Evolutionary conservation across 2,888 invertebrate species (phyloP).

Genomic region (Hartigia nigra): DNA sequence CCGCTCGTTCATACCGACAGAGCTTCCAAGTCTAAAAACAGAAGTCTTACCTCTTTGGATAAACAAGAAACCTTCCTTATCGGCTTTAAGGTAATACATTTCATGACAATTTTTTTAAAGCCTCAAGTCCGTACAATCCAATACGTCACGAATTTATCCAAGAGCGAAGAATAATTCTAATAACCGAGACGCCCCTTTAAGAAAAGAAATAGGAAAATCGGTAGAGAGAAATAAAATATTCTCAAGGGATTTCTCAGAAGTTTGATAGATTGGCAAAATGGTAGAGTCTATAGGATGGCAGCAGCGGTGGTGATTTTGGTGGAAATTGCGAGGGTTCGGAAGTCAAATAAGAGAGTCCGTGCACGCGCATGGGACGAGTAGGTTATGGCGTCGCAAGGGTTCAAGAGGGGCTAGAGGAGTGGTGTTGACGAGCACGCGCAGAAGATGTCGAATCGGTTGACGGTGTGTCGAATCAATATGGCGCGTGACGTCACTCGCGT

Average conservation of each 20-base stretch:
- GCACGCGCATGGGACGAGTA: background rate
- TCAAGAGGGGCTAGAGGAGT: background rate
- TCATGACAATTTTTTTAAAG: background rate
- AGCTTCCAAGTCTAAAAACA: background rate
- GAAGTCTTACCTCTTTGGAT: background rate
- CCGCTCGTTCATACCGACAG: background rate
- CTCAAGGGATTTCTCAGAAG: background rate
- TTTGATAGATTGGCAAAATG: background rate
- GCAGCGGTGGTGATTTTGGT: background rate
- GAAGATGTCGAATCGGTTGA: background rate
- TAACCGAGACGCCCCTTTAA: too few species aligned
- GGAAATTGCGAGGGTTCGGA: background rate
- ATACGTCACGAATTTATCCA: background rate
- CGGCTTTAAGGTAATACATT: background rate
- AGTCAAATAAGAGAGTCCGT: background rate
- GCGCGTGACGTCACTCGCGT: constrained; percentile 43
- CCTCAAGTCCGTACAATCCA: background rate
- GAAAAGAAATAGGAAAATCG: background rate
- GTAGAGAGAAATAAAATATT: background rate
- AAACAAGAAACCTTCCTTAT: background rate
- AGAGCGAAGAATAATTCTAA: background rate
- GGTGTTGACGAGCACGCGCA: background rate
- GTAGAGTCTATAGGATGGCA: background rate
- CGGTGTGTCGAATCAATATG: constrained; percentile 45
- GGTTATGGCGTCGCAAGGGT: background rate